phyloP scores from a whole-genome alignment of 1,140 invertebrate species.

The Nylanderia fulva region DNA sequence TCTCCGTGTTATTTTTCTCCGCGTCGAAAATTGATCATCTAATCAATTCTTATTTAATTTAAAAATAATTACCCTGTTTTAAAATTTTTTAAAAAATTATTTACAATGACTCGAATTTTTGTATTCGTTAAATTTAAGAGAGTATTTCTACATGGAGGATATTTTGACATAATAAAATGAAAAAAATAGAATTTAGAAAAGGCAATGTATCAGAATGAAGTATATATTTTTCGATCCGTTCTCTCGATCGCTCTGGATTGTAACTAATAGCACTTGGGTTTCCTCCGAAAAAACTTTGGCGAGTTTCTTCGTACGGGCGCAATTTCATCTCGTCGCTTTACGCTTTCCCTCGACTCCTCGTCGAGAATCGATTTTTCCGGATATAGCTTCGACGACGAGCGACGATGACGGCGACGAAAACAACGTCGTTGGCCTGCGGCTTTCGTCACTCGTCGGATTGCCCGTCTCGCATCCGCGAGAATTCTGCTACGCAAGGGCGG shows the following conservation, averaged over 20 bases:
- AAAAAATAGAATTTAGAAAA: background rate
- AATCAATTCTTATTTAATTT: no score
- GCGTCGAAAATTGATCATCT: background rate
- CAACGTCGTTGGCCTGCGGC: slow-evolving; percentile 30
- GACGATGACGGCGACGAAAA: slow-evolving; percentile 32
- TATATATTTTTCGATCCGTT: background rate
- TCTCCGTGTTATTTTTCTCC: background rate
- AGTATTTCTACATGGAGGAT: background rate
- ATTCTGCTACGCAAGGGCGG: background rate
- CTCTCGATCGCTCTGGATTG: background rate
- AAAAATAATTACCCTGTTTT: background rate
- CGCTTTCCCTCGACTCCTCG: slow-evolving; percentile 17
- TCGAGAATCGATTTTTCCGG: slow-evolving; percentile 39
- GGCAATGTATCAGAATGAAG: background rate
- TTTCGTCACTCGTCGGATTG: slow-evolving; percentile 23
- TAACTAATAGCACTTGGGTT: background rate
- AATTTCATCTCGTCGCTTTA: slow-evolving; percentile 27
- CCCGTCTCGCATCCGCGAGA: slow-evolving; percentile 1
- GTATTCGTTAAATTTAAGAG: background rate
- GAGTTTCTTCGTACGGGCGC: background rate
- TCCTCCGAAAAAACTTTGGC: slow-evolving; percentile 3
- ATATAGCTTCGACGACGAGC: slow-evolving; percentile 39
- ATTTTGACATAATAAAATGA: no score
- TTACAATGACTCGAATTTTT: background rate
- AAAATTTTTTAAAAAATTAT: background rate